Conservation (phyloP, 2,113 vertebrate genomes). For the Chionis minor region DNA sequence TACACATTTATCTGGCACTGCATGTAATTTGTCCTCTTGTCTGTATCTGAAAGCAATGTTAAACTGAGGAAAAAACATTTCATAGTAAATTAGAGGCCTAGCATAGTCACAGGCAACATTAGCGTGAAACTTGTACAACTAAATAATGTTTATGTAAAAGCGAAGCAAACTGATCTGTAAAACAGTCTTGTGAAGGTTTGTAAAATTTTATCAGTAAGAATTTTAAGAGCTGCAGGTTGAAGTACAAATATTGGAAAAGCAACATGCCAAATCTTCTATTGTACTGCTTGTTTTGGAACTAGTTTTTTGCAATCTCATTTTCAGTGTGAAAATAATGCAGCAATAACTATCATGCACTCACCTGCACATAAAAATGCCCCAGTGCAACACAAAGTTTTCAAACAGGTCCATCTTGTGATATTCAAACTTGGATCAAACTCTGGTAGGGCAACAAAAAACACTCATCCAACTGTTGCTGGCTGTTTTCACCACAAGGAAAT, state of each 20-base stretch:
- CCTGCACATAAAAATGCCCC: not conserved
- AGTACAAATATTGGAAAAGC: not conserved
- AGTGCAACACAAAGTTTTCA: not conserved
- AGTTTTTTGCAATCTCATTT: not conserved
- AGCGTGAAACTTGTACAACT: not conserved
- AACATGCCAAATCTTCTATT: fast-evolving
- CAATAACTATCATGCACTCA: not conserved
- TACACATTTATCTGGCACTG: not conserved
- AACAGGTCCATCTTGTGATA: not conserved
- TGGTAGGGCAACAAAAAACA: not conserved
- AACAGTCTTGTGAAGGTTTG: not conserved
- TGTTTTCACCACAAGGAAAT: not conserved
- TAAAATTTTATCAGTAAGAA: not conserved
- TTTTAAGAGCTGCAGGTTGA: not conserved
- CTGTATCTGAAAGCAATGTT: not conserved
- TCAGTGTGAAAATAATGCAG: not conserved
- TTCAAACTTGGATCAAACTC: not conserved
- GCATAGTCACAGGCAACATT: not conserved
- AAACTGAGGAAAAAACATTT: not conserved
- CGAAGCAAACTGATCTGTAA: not conserved
- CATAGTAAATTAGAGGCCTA: not conserved
- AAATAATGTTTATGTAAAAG: not conserved
- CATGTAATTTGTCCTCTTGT: not conserved
- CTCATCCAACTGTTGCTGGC: not conserved
- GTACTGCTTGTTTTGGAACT: not conserved